Conservation (phyloP, 2,797 vertebrate species). For the Microctenopoma lineatum region DNA sequence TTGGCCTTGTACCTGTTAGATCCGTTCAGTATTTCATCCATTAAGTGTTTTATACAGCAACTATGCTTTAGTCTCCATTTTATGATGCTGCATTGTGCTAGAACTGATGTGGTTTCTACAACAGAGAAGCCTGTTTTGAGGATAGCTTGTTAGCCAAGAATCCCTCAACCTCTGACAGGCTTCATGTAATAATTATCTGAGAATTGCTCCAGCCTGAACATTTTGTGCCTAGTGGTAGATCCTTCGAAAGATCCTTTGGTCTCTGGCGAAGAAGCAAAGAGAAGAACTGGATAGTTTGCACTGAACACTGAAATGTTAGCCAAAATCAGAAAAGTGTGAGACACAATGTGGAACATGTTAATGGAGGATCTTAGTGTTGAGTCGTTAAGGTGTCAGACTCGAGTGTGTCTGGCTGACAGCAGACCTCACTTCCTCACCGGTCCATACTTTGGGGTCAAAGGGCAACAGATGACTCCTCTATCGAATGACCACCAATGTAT, state of each 20-base stretch:
- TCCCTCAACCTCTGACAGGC: conserved; percentile 11
- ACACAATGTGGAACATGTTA: conserved; percentile 11
- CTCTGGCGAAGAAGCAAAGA: conserved; percentile 6
- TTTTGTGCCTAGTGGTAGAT: conserved; percentile 2
- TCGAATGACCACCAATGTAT: conserved; percentile 49
- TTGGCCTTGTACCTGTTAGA: no score
- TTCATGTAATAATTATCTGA: conserved; percentile 20
- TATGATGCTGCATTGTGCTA: neutral
- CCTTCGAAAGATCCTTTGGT: neutral
- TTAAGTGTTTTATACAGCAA: conserved; percentile 15
- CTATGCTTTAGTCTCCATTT: neutral
- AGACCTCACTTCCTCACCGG: conserved; percentile 45
- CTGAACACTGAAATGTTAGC: neutral
- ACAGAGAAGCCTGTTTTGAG: conserved; percentile 15
- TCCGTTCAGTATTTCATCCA: neutral
- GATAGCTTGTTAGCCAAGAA: conserved; percentile 20
- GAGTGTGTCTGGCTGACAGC: conserved; percentile 49
- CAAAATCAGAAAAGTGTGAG: neutral
- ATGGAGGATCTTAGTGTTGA: neutral
- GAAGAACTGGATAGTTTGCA: neutral
- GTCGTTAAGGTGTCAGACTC: conserved; percentile 41
- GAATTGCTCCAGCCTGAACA: conserved; percentile 18
- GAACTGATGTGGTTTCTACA: conserved; percentile 4
- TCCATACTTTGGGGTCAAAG: conserved; percentile 58
- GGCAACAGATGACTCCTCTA: conserved; percentile 68